phyloP scores from a whole-genome alignment of 2,797 vertebrate genomes.

The Lagorchestes hirsutus region DNA sequence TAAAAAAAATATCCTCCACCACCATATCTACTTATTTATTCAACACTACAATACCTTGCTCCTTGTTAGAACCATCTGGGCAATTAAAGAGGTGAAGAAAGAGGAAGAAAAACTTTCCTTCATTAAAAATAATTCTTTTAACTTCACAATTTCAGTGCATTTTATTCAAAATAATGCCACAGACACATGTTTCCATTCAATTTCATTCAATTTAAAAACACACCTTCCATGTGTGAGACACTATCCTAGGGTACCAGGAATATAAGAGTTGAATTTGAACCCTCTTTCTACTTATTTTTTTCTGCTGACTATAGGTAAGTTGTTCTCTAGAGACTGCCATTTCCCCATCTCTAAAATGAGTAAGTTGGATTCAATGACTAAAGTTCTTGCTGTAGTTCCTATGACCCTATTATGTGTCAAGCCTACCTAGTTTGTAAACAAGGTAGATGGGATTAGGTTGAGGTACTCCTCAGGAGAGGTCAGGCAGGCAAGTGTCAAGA shows the following conservation, averaged over 20 bases:
- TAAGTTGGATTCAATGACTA: not conserved
- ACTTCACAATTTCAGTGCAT: not conserved
- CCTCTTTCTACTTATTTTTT: not conserved
- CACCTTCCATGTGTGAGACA: not conserved
- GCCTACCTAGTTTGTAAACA: not conserved
- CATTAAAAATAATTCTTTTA: not conserved
- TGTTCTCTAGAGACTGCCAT: not conserved
- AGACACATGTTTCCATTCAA: not conserved
- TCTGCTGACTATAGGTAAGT: not conserved
- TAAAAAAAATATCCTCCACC: not conserved
- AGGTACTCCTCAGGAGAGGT: not conserved
- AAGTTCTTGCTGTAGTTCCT: not conserved
- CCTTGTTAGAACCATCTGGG: not conserved
- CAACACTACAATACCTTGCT: conserved; percentile 9
- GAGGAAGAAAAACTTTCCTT: not conserved
- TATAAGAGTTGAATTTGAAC: not conserved
- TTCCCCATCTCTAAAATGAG: not conserved
- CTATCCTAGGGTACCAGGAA: not conserved
- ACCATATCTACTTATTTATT: not conserved
- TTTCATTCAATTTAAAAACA: not conserved
- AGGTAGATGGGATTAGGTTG: not conserved
- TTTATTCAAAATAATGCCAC: not conserved
- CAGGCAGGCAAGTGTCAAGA: not conserved
- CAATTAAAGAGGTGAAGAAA: conserved; percentile 23
- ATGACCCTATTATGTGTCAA: not conserved